Evolutionary conservation across 2,797 vertebrate genomes (phyloP).

Genomic region (Eulemur albifrons): DNA sequence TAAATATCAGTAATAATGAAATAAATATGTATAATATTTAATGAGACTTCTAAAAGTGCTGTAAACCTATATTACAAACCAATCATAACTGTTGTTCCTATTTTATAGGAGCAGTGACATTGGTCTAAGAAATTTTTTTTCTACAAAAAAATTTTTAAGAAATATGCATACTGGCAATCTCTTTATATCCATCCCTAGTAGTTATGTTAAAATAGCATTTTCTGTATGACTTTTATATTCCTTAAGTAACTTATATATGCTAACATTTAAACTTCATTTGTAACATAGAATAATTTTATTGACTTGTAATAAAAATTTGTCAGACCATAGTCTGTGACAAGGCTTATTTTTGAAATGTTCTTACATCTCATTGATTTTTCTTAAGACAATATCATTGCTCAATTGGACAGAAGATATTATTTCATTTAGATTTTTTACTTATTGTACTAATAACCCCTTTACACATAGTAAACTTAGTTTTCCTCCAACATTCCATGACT

Average conservation of each 20-base stretch:
- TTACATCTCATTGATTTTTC: background rate
- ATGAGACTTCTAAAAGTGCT: background rate
- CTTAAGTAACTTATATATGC: background rate
- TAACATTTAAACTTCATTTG: background rate
- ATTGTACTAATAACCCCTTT: background rate
- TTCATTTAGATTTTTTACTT: background rate
- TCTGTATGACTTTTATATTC: background rate
- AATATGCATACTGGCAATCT: background rate
- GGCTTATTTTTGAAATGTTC: background rate
- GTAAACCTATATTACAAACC: background rate
- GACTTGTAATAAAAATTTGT: background rate
- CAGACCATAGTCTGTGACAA: background rate
- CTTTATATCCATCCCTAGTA: background rate
- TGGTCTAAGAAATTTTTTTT: background rate
- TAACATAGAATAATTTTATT: background rate
- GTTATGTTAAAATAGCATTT: background rate
- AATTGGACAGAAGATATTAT: background rate
- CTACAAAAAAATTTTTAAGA: background rate
- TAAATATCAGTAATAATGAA: background rate
- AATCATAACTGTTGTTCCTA: background rate
- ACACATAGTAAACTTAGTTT: background rate
- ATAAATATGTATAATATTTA: background rate
- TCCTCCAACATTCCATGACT: background rate
- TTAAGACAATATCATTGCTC: background rate
- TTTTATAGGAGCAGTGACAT: background rate